A percentile compares a stretch with the other conserved stretches of the same genome.
phyloP scores from a whole-genome alignment of 2,113 vertebrate species.

The Albula goreensis region DNA sequence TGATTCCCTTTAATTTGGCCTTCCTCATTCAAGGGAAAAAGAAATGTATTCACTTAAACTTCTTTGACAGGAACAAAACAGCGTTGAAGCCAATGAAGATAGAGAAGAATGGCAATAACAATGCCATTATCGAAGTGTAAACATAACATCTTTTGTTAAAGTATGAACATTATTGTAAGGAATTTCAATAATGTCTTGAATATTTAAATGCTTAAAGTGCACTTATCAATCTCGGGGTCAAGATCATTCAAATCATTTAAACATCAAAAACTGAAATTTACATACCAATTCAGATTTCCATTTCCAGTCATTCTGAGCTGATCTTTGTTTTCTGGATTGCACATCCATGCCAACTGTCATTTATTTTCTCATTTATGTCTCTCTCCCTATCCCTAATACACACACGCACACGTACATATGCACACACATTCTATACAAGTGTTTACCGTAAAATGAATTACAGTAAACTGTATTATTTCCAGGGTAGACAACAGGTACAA shows the following conservation, averaged over 20 bases:
- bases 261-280: neutral
- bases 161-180: neutral
- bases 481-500: neutral
- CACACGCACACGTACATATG: too few species aligned
- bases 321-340: neutral
- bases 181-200: neutral
- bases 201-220: neutral
- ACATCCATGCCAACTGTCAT: neutral
- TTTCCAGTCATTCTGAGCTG: neutral
- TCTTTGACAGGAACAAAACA: too few species aligned
- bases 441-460: too few species aligned
- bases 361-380: neutral
- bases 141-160: neutral
- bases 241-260: neutral
- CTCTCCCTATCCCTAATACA: too few species aligned
- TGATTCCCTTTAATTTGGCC: too few species aligned
- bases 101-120: neutral
- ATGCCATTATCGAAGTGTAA: neutral
- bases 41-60: too few species aligned
- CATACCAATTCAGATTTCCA: neutral
- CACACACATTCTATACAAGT: too few species aligned
- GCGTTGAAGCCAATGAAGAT: neutral
- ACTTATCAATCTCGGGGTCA: neutral
- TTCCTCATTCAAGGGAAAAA: too few species aligned
- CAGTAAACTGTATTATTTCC: neutral